Percentiles rank a stretch among this genome's conserved stretches.
Evolutionary conservation across 2,113 vertebrate species (phyloP).

Genomic region (Lutjanus erythropterus): DNA sequence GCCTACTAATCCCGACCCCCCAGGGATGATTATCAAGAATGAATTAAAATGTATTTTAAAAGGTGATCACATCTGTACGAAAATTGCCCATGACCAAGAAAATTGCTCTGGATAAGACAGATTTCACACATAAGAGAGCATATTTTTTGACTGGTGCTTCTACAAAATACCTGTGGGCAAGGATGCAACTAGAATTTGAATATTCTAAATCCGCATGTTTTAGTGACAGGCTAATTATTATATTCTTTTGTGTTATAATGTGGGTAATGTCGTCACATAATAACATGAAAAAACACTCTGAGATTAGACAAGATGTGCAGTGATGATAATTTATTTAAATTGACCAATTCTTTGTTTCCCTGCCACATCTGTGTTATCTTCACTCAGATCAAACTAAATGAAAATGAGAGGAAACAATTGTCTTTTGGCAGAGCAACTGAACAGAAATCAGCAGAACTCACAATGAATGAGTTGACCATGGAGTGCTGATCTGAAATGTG

Average conservation of each 20-base stretch:
- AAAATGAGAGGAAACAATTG: background rate
- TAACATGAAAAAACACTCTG: background rate
- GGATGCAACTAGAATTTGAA: background rate
- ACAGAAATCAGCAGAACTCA: background rate
- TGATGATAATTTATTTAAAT: constrained; percentile 1
- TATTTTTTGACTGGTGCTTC: background rate
- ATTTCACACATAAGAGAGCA: background rate
- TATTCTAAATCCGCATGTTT: background rate
- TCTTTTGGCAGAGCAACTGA: background rate
- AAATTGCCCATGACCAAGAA: background rate
- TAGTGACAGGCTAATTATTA: background rate
- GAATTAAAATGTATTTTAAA: constrained; percentile 31
- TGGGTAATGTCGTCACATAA: background rate
- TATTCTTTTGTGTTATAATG: background rate
- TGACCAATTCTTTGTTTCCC: background rate
- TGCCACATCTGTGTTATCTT: background rate
- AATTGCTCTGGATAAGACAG: background rate
- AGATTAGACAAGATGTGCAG: background rate
- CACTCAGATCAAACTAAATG: background rate
- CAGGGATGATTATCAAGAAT: constrained; percentile 38
- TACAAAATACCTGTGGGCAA: background rate
- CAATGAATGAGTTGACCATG: background rate
- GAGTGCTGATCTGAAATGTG: background rate
- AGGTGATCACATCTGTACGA: constrained; percentile 16
- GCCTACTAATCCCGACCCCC: constrained; percentile 33